Evolutionary conservation across 2,888 invertebrate species (phyloP), one percentile per base, ranked within the genome.

Genomic region (Hirudinaria manillensis): DNA sequence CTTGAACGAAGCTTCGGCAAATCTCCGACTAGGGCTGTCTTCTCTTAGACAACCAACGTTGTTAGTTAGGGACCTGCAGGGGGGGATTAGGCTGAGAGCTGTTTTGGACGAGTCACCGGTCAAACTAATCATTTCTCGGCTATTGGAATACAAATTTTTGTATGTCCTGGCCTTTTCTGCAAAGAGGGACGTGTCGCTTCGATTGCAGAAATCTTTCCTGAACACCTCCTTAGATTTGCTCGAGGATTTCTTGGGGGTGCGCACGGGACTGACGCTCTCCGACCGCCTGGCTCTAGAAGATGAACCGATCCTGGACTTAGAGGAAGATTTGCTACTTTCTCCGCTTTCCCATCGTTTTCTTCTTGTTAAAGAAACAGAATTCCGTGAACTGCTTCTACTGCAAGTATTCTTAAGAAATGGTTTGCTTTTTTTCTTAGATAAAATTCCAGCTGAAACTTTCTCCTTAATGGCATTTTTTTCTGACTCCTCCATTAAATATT

Each of bases 401-500:
- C 68, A 68, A n/a, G 68, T n/a, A 68, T 29, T 34, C 36, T 68
- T 68, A 2, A 68, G 68, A 32, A n/a, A 24, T 29, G 68, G 32
- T 34, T 68, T 53, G 21, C n/a, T 27, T 32, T 53, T 72, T n/a
- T n/a, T 36, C 51, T 70, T 51, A 21, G 45, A 29, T 51, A 19
- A 6, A n/a, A 19, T 24, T n/a, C 36, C 38, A 27, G 19, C 27
- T n/a, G 27, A 27, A 34, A 51, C 4, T 27, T 45, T 45, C 1
- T 70, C 19, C 24, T 72, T 45, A 7, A 24, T 45, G 55, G 29
- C 16, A 24, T 19, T 72, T 45, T 72, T 53, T 53, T 72, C 72
- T 27, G 32, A 27, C 34, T 72, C 72, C 45, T 72, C 55, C 53
- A 73, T 32, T 38, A 73, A 38, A 21, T 32, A 34, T 34, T 73